These are phyloP conservation scores for Muscicapa adusta DNA, from an alignment of 2,113 vertebrate species.

Conservation along the genomic window DNA sequence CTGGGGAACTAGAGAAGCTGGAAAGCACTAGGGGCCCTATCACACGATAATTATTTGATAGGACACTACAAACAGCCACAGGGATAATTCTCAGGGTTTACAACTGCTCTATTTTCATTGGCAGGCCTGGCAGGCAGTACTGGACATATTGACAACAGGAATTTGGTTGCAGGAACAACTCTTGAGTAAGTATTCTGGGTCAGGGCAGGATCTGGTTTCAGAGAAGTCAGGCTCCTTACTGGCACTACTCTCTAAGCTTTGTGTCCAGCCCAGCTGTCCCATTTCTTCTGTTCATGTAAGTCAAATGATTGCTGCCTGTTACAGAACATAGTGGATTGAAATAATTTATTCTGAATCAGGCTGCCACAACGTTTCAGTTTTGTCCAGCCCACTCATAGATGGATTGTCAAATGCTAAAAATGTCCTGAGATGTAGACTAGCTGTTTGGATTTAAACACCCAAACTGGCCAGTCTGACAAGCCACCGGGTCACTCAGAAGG, in stretches of 20 bases:
- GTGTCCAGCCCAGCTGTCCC: not conserved
- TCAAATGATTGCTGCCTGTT: not conserved
- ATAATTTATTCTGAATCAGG: not conserved
- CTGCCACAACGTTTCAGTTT: not conserved
- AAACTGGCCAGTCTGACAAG: fast-evolving
- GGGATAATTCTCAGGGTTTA: constrained; percentile 65
- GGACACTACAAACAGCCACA: constrained; percentile 42
- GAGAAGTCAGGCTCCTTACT: constrained; percentile 29
- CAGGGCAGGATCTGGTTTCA: constrained; percentile 66
- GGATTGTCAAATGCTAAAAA: not conserved
- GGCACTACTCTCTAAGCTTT: constrained; percentile 11
- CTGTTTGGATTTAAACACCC: not conserved
- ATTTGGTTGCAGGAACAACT: constrained; percentile 60
- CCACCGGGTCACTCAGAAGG: not conserved
- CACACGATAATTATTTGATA: constrained; percentile 64
- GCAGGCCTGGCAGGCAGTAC: constrained; percentile 8
- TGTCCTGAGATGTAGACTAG: not conserved
- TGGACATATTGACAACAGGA: constrained; percentile 36
- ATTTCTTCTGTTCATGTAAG: not conserved
- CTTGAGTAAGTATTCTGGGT: constrained; percentile 68
- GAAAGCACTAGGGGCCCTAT: constrained; percentile 25
- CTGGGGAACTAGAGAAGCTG: not conserved
- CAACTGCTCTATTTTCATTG: constrained; percentile 48
- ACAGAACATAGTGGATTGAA: not conserved
- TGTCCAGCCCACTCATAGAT: not conserved